Base-by-base conservation (phyloP, 2,888 invertebrate species). In the Onchidella celtica region DNA sequence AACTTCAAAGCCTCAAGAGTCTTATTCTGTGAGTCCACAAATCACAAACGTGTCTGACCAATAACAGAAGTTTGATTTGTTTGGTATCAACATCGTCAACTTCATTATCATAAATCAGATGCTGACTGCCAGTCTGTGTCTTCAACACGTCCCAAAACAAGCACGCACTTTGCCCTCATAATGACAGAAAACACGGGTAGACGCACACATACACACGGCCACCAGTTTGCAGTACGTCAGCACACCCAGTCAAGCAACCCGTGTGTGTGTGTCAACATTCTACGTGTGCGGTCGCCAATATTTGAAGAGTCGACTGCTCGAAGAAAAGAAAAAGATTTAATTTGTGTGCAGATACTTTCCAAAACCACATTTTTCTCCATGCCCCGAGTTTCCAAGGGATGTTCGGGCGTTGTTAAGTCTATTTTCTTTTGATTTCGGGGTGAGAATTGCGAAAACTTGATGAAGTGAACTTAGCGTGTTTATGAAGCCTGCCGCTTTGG, bases 251-350 rank as follows among this genome's bases (percentile, higher is more conserved):
- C 69, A 47, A 24, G 9, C 1, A 38, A 21, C 21, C 47, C 29
- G 11, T 69, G 65, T 47, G 29, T n/a, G 66, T 32, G 78, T 78
- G 78, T 78, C 78, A 78, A 69, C 29, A 70, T 40, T 59, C 66
- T 70, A 61, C 78, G 69, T 78, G 78, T 78, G 78, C 38, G 78
- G 78, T 61, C 40, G 59, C 69, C 40, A 69, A 70, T 78, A 70
- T 78, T 78, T 78, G 78, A 40, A 21, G 14, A 61, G 61, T 61
- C 36, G 24, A 70, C 69, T 38, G 27, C 59, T 32, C 40, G 29
- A 27, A 70, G 61, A 70, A 69, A 78, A 70, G 78, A 38, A 47
- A 61, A 69, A 78, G 69, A 78, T 70, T 69, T 78, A 69, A 78
- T 78, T 38, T 70, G 78, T 69, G 40, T 70, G 63, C 70, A 32